These are phyloP conservation scores for Chionodraco myersi DNA, from an alignment of 2,113 vertebrate species.

Conservation along the genomic window DNA sequence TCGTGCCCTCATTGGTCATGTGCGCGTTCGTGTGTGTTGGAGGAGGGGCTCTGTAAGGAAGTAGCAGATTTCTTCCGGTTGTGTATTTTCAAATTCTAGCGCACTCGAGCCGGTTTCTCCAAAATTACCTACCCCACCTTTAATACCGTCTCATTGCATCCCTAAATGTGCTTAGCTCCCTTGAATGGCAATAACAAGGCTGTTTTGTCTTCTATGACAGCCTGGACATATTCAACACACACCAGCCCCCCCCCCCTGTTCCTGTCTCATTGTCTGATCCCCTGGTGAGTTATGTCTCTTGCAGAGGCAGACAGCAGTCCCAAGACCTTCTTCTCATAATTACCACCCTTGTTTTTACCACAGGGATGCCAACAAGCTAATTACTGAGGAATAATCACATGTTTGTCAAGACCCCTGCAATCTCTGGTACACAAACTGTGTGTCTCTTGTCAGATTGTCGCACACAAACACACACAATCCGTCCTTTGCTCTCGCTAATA, in stretches of 20 bases:
- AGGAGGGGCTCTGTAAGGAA: no score
- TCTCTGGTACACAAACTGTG: slow-evolving; percentile 66
- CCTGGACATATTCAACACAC: slow-evolving; percentile 67
- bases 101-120: no score
- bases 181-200: slow-evolving; percentile 65
- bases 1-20: no score
- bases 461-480: slow-evolving; percentile 35
- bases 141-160: slow-evolving; percentile 48
- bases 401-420: slow-evolving; percentile 81
- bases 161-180: slow-evolving; percentile 36
- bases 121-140: no score
- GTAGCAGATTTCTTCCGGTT: no score
- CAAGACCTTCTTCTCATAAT: slow-evolving; percentile 77
- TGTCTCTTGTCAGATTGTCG: slow-evolving; percentile 59
- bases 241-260: slow-evolving; percentile 41
- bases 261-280: slow-evolving; percentile 68
- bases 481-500: slow-evolving; percentile 3
- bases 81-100: no score
- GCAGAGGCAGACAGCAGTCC: slow-evolving; percentile 68
- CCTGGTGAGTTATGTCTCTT: slow-evolving; percentile 73
- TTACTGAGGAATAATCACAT: slow-evolving; percentile 82
- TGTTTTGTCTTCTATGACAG: slow-evolving; percentile 70
- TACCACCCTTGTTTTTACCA: slow-evolving; percentile 77
- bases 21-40: no score
- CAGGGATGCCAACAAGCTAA: slow-evolving; percentile 78